These are phyloP conservation scores for Dendrocopos noguchii DNA, from an alignment of 2,113 vertebrate genomes.

Conservation along the genomic window DNA sequence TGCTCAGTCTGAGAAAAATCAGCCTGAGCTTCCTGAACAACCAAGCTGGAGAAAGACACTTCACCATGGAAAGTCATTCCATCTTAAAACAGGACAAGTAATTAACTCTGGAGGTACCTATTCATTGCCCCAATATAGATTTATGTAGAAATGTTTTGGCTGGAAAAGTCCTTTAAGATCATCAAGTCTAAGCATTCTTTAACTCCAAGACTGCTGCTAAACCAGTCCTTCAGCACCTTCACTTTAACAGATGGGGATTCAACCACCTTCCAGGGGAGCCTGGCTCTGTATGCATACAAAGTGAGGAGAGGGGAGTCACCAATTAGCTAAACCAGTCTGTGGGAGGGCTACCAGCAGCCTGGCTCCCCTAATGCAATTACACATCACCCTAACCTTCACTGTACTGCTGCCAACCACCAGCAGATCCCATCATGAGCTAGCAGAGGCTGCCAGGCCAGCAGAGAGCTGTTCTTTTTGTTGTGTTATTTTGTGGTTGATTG, in stretches of 20 bases:
- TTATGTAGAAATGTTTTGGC: too few species aligned
- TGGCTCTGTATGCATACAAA: neutral
- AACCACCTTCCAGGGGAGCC: neutral
- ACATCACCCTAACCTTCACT: neutral
- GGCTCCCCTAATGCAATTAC: neutral
- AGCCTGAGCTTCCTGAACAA: neutral
- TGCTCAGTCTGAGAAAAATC: neutral
- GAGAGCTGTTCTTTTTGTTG: neutral
- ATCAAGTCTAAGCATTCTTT: too few species aligned
- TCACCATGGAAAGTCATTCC: neutral
- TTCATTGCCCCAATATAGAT: neutral
- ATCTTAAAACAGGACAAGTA: neutral
- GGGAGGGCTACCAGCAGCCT: neutral
- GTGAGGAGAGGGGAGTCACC: neutral
- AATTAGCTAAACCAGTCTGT: neutral
- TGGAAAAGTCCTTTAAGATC: too few species aligned
- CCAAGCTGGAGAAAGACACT: neutral
- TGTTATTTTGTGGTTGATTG: slow-evolving; percentile 16
- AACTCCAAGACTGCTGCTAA: too few species aligned
- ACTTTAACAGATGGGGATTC: too few species aligned
- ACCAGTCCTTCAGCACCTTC: too few species aligned
- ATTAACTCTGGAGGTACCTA: neutral
- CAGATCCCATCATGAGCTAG: neutral
- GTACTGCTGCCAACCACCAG: neutral
- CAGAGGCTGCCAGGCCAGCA: neutral